Conservation (phyloP, 2,113 vertebrate genomes). For the Acanthisitta chloris region DNA sequence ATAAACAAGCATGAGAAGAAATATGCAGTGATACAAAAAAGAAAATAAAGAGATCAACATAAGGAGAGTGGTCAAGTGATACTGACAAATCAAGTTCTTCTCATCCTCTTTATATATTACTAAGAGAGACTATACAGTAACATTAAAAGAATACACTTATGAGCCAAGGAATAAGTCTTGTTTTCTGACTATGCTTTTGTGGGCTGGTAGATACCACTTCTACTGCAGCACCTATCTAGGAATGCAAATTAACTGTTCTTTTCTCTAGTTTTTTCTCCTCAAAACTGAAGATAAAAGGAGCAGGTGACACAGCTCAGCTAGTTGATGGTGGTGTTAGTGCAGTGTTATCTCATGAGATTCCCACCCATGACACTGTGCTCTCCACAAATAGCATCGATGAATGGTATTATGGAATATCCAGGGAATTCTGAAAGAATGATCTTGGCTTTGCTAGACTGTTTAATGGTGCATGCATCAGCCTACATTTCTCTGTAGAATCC, state of each 20-base stretch:
- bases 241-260: not conserved
- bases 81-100: not conserved
- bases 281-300: not conserved
- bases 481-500: not conserved
- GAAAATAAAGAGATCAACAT: not conserved
- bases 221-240: not conserved
- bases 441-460: not conserved
- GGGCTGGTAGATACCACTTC: not conserved
- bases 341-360: not conserved
- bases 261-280: not conserved
- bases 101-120: not conserved
- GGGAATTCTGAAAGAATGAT: not conserved
- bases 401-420: not conserved
- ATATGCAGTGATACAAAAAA: not conserved
- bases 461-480: not conserved
- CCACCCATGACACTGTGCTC: fast-evolving
- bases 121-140: not conserved
- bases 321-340: not conserved
- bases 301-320: not conserved
- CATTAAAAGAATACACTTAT: not conserved
- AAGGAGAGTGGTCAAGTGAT: not conserved
- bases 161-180: not conserved
- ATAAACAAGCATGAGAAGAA: not conserved
- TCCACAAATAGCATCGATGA: not conserved
- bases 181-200: not conserved